phyloP scores from a whole-genome alignment of 2,797 vertebrate genomes.

The Periparus ater region DNA sequence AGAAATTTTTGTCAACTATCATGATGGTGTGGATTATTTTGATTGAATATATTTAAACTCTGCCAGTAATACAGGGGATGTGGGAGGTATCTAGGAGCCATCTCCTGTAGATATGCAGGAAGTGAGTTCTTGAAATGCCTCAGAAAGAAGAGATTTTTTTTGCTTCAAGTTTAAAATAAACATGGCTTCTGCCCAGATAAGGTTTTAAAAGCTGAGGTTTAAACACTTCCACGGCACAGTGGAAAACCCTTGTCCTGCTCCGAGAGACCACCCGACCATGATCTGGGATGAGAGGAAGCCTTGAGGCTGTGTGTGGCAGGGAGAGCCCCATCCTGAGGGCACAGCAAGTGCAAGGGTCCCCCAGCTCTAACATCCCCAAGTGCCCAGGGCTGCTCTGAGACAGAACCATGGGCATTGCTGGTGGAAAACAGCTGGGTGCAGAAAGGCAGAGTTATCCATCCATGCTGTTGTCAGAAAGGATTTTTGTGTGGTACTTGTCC shows the following conservation, averaged over 20 bases:
- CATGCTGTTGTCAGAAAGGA: accelerated
- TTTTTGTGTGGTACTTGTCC: neutral
- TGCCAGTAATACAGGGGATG: slow-evolving; percentile 1
- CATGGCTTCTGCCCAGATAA: slow-evolving; percentile 13
- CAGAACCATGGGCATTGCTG: accelerated
- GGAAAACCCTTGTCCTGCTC: neutral
- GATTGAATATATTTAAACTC: slow-evolving; percentile 4
- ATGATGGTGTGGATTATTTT: neutral
- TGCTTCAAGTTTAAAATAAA: slow-evolving; percentile 46
- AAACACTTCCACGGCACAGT: neutral
- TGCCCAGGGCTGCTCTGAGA: neutral
- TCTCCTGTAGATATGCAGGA: slow-evolving; percentile 52
- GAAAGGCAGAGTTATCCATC: neutral
- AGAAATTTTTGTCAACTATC: neutral
- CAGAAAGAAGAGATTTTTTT: slow-evolving; percentile 19
- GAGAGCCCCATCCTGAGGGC: neutral
- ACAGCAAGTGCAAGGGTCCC: neutral
- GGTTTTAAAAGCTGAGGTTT: slow-evolving; percentile 6
- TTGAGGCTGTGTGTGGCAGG: accelerated
- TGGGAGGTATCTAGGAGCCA: slow-evolving; percentile 33
- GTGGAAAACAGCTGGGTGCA: neutral
- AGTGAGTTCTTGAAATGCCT: slow-evolving; percentile 57
- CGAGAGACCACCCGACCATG: neutral
- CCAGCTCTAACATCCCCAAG: neutral
- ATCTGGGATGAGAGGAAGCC: neutral